Evolutionary conservation across 2,888 invertebrate species (phyloP).

Genomic region (Microctonus brassicae): DNA sequence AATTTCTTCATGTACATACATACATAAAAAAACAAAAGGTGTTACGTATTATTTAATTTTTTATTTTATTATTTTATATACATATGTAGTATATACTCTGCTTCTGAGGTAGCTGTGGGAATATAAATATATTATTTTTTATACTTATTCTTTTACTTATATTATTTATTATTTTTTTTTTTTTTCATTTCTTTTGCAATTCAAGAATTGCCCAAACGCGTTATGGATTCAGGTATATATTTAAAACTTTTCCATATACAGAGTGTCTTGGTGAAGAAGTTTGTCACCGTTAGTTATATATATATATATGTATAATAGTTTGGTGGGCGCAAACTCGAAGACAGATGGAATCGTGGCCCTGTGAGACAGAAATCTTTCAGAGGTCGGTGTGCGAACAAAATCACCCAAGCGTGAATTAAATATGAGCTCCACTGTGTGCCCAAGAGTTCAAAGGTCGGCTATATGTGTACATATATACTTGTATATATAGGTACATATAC

Average conservation of each 20-base stretch:
- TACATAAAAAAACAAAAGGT: too few relatives aligned
- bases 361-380: conserved; percentile 26
- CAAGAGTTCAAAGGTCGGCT: conserved; percentile 3
- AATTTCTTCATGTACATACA: neutral
- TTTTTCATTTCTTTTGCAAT: too few relatives aligned
- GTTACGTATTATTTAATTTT: too few relatives aligned
- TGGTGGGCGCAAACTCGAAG: neutral
- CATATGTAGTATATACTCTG: too few relatives aligned
- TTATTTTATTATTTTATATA: too few relatives aligned
- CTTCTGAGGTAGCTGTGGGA: too few relatives aligned
- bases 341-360: conserved; percentile 23
- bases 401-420: conserved; percentile 48
- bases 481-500: too few relatives aligned
- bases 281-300: neutral
- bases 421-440: conserved; percentile 28
- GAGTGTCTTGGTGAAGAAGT: neutral
- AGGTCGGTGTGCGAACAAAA: conserved; percentile 42
- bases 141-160: too few relatives aligned
- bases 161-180: too few relatives aligned
- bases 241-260: conserved; percentile 5
- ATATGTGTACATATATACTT: neutral
- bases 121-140: too few relatives aligned
- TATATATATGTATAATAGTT: neutral
- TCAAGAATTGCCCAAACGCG: too few relatives aligned
- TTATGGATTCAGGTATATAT: neutral